Evolutionary conservation across 1,140 invertebrate species (phyloP).

Genomic region (Cryptotermes secundus): DNA sequence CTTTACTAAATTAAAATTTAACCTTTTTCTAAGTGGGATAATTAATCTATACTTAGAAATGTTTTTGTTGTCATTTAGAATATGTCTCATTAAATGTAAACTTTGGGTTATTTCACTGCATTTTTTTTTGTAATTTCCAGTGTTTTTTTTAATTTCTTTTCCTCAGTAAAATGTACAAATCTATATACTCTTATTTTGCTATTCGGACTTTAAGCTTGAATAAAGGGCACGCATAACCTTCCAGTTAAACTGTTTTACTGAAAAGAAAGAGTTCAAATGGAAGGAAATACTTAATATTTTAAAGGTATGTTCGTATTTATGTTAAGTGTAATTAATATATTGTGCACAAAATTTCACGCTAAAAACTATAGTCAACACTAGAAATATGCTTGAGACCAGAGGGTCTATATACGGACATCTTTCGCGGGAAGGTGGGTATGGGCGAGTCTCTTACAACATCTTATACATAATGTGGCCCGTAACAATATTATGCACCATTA

Average conservation of each 20-base stretch:
- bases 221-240: not conserved
- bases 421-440: not conserved
- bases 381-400: not conserved
- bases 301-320: not conserved
- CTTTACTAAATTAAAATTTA: not conserved
- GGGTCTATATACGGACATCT: not conserved
- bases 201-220: not conserved
- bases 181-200: not conserved
- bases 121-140: not conserved
- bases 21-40: not conserved
- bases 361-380: not conserved
- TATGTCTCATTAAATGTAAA: conserved; percentile 13
- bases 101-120: not conserved
- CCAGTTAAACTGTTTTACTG: not conserved
- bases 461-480: no score
- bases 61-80: not conserved
- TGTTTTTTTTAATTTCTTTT: not conserved
- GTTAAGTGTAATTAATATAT: not conserved
- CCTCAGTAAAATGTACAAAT: conserved; percentile 1
- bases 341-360: not conserved
- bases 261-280: not conserved
- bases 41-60: not conserved
- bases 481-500: no score
- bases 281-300: not conserved
- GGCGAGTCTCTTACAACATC: not conserved